Evolutionary conservation across 2,113 vertebrate genomes (phyloP).

Genomic region (Melanocharis versteri): DNA sequence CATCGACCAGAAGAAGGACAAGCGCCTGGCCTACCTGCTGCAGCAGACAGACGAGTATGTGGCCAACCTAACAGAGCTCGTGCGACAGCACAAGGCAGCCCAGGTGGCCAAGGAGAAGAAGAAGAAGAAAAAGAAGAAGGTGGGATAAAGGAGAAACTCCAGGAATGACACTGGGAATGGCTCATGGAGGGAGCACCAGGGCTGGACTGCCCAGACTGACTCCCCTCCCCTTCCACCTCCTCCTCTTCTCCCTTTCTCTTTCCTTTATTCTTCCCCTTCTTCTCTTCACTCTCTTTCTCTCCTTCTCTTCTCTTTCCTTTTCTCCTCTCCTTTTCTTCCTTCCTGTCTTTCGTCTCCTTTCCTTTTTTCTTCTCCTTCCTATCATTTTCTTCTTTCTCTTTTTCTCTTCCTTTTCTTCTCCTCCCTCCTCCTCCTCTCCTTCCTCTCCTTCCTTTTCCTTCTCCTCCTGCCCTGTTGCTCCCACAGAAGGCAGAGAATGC

Average conservation of each 20-base stretch:
- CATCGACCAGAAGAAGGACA: slow-evolving; percentile 98
- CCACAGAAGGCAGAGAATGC: not conserved
- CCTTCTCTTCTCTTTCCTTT: not conserved
- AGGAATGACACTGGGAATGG: not conserved
- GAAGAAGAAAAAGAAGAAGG: slow-evolving; percentile 96
- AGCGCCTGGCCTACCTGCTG: slow-evolving; percentile 93
- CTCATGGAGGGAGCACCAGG: not conserved
- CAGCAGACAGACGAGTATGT: slow-evolving; percentile 98
- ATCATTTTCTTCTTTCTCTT: not conserved
- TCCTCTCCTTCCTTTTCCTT: not conserved
- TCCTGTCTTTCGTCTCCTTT: rapidly evolving
- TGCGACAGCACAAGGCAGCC: slow-evolving; percentile 91
- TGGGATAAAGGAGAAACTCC: not conserved
- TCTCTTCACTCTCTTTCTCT: not conserved
- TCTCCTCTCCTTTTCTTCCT: not conserved
- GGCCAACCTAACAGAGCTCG: slow-evolving; percentile 94
- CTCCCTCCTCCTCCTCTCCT: no score
- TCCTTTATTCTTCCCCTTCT: not conserved
- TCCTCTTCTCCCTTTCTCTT: not conserved
- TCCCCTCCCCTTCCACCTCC: not conserved
- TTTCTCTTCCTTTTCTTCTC: not conserved
- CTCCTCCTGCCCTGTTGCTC: no score
- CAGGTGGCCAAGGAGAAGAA: slow-evolving; percentile 97
- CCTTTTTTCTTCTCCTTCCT: not conserved
- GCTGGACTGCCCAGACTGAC: not conserved